Conservation (phyloP, 2,113 vertebrate species). For the Tringa solitaria region DNA sequence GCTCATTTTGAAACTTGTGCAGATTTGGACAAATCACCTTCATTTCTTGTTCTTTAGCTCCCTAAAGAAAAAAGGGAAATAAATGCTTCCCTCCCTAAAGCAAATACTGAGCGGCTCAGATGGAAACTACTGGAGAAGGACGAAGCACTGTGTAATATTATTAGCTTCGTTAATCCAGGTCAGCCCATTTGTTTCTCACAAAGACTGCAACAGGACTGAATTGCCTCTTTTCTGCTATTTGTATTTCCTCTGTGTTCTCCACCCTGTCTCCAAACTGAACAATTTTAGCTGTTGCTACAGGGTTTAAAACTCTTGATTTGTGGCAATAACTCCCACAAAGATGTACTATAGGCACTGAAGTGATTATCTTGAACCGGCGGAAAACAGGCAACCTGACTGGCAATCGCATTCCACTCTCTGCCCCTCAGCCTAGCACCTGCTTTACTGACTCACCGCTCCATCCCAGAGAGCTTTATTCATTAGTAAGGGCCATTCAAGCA, state of each 20-base stretch:
- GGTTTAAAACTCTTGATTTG: slow-evolving; percentile 42
- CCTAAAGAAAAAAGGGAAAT: not conserved
- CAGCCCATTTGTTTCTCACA: slow-evolving; percentile 19
- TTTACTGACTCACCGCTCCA: slow-evolving; percentile 16
- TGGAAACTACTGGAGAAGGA: not conserved
- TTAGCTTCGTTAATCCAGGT: slow-evolving; percentile 1
- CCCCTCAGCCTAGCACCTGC: not conserved
- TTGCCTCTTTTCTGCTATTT: not conserved
- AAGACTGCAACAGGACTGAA: not conserved
- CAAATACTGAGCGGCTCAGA: not conserved
- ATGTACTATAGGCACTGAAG: not conserved
- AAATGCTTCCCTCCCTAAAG: not conserved
- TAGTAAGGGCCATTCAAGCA: slow-evolving; percentile 23
- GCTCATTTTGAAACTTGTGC: not conserved
- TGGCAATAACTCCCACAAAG: not conserved
- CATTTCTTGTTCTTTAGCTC: slow-evolving; percentile 3
- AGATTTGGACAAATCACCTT: not conserved
- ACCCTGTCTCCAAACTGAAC: not conserved
- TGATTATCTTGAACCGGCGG: not conserved
- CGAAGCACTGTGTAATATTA: not conserved
- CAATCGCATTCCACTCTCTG: not conserved
- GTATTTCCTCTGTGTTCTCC: slow-evolving; percentile 1
- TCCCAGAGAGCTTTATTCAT: slow-evolving; percentile 26
- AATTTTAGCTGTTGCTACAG: slow-evolving; percentile 19
- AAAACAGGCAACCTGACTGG: not conserved